Conservation (phyloP, 2,113 vertebrate genomes). For the Oriolus oriolus region DNA sequence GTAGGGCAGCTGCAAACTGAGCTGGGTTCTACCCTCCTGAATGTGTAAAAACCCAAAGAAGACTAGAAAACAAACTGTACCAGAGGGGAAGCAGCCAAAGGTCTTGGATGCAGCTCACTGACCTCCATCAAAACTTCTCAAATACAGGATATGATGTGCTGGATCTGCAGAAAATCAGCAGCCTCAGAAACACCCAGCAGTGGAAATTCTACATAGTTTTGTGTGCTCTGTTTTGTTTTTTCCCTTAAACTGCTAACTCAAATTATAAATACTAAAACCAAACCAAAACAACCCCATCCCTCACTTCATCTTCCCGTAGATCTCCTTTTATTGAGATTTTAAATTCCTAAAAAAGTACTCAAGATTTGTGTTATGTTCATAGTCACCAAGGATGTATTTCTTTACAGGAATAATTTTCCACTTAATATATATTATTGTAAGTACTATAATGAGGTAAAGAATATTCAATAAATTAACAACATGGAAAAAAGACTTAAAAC, state of each 20-base stretch:
- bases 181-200: background rate
- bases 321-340: background rate
- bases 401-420: background rate
- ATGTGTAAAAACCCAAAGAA: background rate
- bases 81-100: background rate
- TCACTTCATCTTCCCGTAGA: accelerated
- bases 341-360: background rate
- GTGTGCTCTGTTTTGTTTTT: background rate
- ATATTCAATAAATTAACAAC: background rate
- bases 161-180: background rate
- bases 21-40: background rate
- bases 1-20: background rate
- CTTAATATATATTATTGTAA: background rate
- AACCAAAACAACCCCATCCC: background rate
- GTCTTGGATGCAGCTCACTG: background rate
- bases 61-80: background rate
- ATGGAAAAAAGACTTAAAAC: background rate
- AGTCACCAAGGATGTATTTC: background rate
- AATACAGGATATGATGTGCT: background rate
- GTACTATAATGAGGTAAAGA: background rate
- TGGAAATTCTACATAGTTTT: background rate
- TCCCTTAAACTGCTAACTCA: background rate
- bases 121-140: background rate
- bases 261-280: background rate
- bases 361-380: background rate